phyloP scores from a whole-genome alignment of 2,113 vertebrate genomes.

The Laterallus jamaicensis region DNA sequence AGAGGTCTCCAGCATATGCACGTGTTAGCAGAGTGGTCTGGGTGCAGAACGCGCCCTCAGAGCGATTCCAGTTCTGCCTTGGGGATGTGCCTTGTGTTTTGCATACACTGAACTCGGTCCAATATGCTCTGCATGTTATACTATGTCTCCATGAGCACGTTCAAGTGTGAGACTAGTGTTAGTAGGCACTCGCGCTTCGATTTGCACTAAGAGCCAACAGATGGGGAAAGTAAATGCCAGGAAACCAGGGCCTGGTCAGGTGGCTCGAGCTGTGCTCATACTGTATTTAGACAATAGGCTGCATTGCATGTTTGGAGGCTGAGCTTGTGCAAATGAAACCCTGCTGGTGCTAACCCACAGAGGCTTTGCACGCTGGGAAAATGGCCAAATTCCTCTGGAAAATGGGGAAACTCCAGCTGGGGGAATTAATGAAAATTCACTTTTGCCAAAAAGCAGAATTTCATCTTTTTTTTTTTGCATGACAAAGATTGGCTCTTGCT shows the following conservation, averaged over 20 bases:
- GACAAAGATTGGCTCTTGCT: background rate
- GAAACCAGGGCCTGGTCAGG: constrained; percentile 39
- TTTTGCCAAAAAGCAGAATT: constrained; percentile 54
- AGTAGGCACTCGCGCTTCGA: background rate
- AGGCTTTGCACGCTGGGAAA: constrained; percentile 57
- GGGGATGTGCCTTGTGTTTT: constrained; percentile 1
- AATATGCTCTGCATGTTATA: constrained; percentile 8
- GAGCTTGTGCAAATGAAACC: constrained; percentile 61
- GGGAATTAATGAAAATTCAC: constrained; percentile 64
- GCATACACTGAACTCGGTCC: background rate
- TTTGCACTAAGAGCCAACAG: constrained; percentile 59
- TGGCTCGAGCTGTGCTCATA: constrained; percentile 46
- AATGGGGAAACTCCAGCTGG: constrained; percentile 54
- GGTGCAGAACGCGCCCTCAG: background rate
- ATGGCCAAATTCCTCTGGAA: constrained; percentile 67
- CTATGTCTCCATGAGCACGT: constrained; percentile 21
- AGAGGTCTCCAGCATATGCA: background rate
- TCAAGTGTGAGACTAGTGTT: constrained; percentile 7
- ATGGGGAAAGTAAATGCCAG: constrained; percentile 59
- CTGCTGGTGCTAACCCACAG: constrained; percentile 61
- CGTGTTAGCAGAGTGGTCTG: background rate
- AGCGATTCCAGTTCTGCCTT: constrained; percentile 25
- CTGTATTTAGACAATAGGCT: constrained; percentile 45
- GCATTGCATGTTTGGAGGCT: constrained; percentile 29
- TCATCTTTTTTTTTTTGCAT: constrained; percentile 9